A percentile compares a stretch with the other conserved stretches of the same genome.
Conservation (phyloP, 2,797 vertebrate genomes). For the Intellagama lesueurii region DNA sequence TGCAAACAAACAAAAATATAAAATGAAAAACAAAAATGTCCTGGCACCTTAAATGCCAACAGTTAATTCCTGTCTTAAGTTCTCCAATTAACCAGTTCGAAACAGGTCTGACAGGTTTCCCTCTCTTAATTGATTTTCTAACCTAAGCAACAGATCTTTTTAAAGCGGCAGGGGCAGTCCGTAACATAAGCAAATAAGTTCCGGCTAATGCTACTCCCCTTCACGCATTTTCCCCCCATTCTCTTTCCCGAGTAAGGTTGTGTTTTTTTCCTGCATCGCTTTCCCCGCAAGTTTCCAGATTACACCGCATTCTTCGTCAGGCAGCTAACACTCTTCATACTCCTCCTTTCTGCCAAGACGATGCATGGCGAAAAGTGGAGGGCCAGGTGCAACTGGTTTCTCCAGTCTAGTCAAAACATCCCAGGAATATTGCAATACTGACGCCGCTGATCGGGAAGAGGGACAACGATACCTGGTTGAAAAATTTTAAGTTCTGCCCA, state of each 20-base stretch:
- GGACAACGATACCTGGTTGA: conserved; percentile 22
- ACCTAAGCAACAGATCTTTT: background rate
- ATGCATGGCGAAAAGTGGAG: background rate
- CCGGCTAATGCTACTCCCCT: background rate
- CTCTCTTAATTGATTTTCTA: background rate
- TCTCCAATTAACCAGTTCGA: background rate
- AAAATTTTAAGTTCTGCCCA: conserved; percentile 32
- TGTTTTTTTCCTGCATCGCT: background rate
- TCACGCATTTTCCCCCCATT: background rate
- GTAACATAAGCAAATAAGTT: no score
- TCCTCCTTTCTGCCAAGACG: background rate
- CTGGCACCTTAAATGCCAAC: no score
- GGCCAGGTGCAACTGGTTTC: background rate
- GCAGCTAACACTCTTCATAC: background rate
- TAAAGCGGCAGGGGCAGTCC: background rate
- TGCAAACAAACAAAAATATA: no score
- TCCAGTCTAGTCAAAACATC: background rate
- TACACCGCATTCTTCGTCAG: background rate
- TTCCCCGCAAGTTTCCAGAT: background rate
- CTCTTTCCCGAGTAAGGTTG: background rate
- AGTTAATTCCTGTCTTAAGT: background rate
- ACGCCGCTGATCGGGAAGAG: background rate
- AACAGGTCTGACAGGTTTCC: background rate
- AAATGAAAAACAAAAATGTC: no score
- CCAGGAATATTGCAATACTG: background rate